Base-by-base conservation (phyloP, 1,140 invertebrate species). In the Sweltsa coloradensis region DNA sequence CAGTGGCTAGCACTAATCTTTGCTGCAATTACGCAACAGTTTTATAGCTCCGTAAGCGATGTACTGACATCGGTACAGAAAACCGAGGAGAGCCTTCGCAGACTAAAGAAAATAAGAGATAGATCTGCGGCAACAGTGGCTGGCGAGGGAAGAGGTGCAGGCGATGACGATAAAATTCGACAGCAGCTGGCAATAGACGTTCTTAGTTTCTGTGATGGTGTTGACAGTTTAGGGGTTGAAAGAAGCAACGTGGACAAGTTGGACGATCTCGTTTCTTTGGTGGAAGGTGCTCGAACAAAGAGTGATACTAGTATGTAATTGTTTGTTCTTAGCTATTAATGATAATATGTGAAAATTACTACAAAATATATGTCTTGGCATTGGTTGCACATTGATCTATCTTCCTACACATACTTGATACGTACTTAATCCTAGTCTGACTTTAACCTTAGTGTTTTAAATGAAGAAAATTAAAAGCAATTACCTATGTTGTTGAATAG, bases 101-200 rank as follows among this genome's bases (percentile, higher is more conserved):
- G 86, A 53, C 69, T 97, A 45, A 93, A 94, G 62, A 89, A 88
- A 69, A 81, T 85, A 39, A 71, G 84, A 51, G 82, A 50, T 47
- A 52, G 50, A 49, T 42, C 46, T 49, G 45, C 56, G 31, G 61
- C 59, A 46, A 61, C 60, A 19, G 57, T 59, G 47, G 52, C 54
- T 11, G 49, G 53, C 31, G 40, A 54, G 31, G 57, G 47, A 47
- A 50, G 66, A 63, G 67, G 80, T 61, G 65, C 76, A 14, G 76
- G 71, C 7, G 93, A 97, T 62, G 91, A 95, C 65, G 88, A 93
- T 61, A 97, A 96, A 70, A 96, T 96, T 62, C 72, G 91, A 36
- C 70, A 85, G 47, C 93, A 97, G 63, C 70, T 97, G 14, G 78
- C 81, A 53, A 75, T 93, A 7, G 93, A 97, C 72, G 85, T 95